phyloP scores from a whole-genome alignment of 2,113 vertebrate species.

The Spea multiplicata region DNA sequence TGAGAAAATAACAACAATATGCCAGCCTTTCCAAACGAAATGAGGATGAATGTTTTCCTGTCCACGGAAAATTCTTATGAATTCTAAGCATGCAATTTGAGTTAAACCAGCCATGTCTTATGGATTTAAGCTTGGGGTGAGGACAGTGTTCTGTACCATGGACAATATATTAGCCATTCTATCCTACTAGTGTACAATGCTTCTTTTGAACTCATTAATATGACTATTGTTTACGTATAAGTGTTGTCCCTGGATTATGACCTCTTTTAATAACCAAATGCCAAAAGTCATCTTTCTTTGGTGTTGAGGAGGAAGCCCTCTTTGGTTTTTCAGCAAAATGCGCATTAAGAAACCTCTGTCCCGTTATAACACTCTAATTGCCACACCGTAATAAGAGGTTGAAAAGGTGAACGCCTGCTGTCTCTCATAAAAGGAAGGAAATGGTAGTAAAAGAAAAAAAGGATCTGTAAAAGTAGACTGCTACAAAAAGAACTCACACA shows the following conservation, averaged over 20 bases:
- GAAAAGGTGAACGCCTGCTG: slow-evolving; percentile 34
- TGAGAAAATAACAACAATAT: slow-evolving; percentile 26
- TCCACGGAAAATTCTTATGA: slow-evolving; percentile 17
- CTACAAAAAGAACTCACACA: slow-evolving; percentile 3
- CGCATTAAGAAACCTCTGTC: background rate
- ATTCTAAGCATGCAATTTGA: slow-evolving; percentile 28
- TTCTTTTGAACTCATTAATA: too few relatives aligned
- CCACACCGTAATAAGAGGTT: background rate
- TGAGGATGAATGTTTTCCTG: slow-evolving; percentile 42
- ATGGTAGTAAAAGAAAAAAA: slow-evolving; percentile 32
- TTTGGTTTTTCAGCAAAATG: slow-evolving; percentile 22
- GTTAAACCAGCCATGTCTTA: slow-evolving; percentile 21
- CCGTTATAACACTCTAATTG: slow-evolving; percentile 31
- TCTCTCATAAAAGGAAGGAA: slow-evolving; percentile 40
- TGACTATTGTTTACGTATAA: too few relatives aligned
- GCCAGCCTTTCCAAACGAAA: slow-evolving; percentile 21
- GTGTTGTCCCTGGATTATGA: too few relatives aligned
- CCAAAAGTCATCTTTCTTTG: background rate
- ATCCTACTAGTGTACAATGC: too few relatives aligned
- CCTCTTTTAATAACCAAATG: background rate
- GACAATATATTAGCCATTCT: too few relatives aligned
- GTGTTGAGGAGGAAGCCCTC: background rate
- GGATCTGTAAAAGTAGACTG: slow-evolving; percentile 21
- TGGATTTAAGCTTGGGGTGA: slow-evolving; percentile 12
- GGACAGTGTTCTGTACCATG: background rate